Conservation (phyloP, 2,113 vertebrate species). For the Mohoua ochrocephala region DNA sequence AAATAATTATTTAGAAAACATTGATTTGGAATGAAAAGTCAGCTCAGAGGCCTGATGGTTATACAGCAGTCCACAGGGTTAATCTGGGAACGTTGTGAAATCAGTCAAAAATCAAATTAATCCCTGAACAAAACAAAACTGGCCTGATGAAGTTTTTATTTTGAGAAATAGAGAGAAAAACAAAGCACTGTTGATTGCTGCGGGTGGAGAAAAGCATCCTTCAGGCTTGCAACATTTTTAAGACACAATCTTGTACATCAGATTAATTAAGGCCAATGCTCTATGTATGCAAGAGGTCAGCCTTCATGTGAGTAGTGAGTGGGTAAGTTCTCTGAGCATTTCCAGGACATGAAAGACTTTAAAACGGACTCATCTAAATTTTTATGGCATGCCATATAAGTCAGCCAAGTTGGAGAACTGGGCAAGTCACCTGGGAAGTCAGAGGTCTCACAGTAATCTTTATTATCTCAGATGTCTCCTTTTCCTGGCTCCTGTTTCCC, state of each 20-base stretch:
- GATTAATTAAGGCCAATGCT: neutral
- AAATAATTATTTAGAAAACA: conserved; percentile 43
- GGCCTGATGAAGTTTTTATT: neutral
- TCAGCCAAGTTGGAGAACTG: neutral
- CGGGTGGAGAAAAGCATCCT: neutral
- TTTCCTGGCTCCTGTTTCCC: neutral
- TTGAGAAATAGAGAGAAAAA: neutral
- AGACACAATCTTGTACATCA: neutral
- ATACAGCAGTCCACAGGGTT: neutral
- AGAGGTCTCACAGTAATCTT: neutral
- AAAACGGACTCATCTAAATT: neutral
- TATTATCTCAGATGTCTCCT: neutral
- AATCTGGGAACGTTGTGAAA: neutral
- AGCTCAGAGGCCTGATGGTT: neutral
- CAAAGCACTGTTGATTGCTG: neutral
- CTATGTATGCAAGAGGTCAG: neutral
- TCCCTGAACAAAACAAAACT: neutral
- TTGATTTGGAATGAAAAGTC: conserved; percentile 25
- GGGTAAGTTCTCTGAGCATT: neutral
- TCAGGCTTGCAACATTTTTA: neutral
- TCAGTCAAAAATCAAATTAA: conserved; percentile 1
- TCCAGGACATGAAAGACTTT: neutral
- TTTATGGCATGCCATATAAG: neutral
- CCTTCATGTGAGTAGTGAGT: neutral
- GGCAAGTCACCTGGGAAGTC: neutral